Conservation (phyloP, 1,140 invertebrate species). For the Argopecten irradians region DNA sequence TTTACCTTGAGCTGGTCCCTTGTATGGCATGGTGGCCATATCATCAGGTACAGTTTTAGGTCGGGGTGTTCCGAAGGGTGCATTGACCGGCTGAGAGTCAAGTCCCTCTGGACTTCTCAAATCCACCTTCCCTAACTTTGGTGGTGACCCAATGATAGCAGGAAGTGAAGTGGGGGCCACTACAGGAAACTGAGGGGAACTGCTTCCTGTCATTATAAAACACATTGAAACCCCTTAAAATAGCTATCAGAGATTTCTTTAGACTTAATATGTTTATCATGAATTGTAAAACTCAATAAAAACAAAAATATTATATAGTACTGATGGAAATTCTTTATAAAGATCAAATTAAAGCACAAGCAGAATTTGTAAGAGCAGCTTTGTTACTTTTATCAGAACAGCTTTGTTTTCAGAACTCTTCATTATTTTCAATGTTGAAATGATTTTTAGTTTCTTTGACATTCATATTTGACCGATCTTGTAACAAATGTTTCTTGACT, state of each 20-base stretch:
- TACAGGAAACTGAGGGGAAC: conserved; percentile 41
- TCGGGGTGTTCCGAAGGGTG: conserved; percentile 80
- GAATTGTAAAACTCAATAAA: no score
- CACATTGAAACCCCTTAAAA: neutral
- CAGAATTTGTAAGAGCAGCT: no score
- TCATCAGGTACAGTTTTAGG: conserved; percentile 66
- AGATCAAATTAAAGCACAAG: no score
- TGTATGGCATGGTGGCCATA: conserved; percentile 54
- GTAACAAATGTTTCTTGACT: no score
- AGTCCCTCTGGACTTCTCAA: conserved; percentile 41
- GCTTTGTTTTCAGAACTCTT: no score
- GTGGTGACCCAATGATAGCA: conserved; percentile 81
- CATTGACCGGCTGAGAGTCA: conserved; percentile 50
- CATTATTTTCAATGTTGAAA: no score
- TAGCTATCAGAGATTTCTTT: neutral
- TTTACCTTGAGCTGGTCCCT: conserved; percentile 41
- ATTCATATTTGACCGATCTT: no score
- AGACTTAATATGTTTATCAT: neutral
- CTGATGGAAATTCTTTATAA: no score
- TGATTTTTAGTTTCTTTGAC: no score
- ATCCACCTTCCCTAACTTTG: conserved; percentile 54
- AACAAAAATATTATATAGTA: no score
- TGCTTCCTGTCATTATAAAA: conserved; percentile 28
- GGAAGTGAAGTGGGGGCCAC: conserved; percentile 77
- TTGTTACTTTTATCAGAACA: no score